Evolutionary conservation across 2,113 vertebrate species (phyloP).

Genomic region (Podilymbus podiceps): DNA sequence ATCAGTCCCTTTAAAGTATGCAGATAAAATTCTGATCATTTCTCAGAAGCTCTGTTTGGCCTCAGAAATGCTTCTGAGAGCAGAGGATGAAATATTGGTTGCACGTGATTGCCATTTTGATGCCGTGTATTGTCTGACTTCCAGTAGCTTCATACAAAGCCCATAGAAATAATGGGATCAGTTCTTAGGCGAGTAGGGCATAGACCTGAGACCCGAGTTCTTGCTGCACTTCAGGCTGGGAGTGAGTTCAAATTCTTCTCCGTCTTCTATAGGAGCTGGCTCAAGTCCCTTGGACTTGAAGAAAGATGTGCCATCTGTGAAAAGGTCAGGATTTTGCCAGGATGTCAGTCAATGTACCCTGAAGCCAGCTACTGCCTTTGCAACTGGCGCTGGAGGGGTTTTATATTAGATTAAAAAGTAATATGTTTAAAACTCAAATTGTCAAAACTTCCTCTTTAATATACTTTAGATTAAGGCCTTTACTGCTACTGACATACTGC

Average conservation of each 20-base stretch:
- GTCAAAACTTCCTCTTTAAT: not conserved
- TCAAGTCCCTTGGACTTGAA: not conserved
- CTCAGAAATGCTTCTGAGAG: not conserved
- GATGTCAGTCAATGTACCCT: not conserved
- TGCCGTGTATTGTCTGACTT: not conserved
- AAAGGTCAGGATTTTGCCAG: not conserved
- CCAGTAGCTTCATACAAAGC: not conserved
- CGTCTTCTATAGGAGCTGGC: not conserved
- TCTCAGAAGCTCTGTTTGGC: not conserved
- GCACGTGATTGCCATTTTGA: not conserved
- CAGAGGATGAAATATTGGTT: not conserved
- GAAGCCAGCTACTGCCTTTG: not conserved
- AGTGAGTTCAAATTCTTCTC: not conserved
- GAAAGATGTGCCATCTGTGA: not conserved
- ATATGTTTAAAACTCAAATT: not conserved
- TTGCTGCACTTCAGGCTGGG: not conserved
- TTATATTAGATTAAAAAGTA: not conserved
- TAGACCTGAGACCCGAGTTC: not conserved
- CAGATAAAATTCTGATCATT: constrained; percentile 12
- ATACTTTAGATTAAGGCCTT: not conserved
- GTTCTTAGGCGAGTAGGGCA: not conserved
- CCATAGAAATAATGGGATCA: not conserved
- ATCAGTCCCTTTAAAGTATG: not conserved
- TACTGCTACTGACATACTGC: not conserved
- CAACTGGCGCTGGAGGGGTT: not conserved